Evolutionary conservation across 2,888 invertebrate genomes (phyloP), one percentile per base, ranked within the genome.

Genomic region (Acanthosepion pharaonis): DNA sequence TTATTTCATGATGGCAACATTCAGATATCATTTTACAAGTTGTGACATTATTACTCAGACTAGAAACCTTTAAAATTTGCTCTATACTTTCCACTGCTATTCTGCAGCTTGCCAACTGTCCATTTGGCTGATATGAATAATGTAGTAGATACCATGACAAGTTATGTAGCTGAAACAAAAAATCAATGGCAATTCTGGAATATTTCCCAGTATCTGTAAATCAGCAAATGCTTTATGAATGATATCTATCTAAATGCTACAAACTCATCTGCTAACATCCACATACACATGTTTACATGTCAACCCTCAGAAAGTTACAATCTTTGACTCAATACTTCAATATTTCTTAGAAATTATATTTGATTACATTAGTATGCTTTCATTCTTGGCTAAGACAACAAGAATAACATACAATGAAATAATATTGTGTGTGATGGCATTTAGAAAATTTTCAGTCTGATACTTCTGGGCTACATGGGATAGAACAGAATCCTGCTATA

Each of bases 221-320:
- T 78, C 78, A 78, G 33, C 78, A 78, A 78, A 78, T n/a, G n/a
- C n/a, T 78, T 78, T 78, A 78, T n/a, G 78, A 78, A 78, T n/a
- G 78, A 78, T n/a, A 78, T 78, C n/a, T n/a, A 78, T 11, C n/a
- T n/a, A 78, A 15, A 78, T 78, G 33, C n/a, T 15, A 78, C n/a
- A 78, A 42, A 42, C 42, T 3, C n/a, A 8, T n/a, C n/a, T 18
- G 15, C n/a, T 78, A 33, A 78, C n/a, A 78, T 33, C 9, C 78
- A n/a, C n/a, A 33, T n/a, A 78, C n/a, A 78, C n/a, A 78, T 78
- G n/a, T 78, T 15, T 78, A n/a, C 18, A n/a, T 78, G 15, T 23
- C 59, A 59, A 59, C 59, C 23, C 25, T 23, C 20, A 59, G 20
- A 59, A 59, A 20, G 23, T 59, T 59, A 59, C 59, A 23, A 23